These are phyloP conservation scores for Rhodinocichla rosea DNA, from an alignment of 2,113 vertebrate genomes.

Conservation along the genomic window DNA sequence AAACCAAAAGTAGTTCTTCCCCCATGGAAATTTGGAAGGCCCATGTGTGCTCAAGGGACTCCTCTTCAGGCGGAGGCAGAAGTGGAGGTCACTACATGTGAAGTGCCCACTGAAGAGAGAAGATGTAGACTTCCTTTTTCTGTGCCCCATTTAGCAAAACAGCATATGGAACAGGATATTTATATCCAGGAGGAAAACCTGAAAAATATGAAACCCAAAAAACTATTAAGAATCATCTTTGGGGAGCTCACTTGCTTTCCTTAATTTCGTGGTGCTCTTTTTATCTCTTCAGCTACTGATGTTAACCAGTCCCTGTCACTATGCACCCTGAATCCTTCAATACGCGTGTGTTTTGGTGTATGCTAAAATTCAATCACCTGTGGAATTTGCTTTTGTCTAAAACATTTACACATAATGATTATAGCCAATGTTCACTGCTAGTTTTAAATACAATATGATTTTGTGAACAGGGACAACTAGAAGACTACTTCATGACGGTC, in stretches of 20 bases:
- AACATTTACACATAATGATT: not conserved
- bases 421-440: slow-evolving; percentile 1
- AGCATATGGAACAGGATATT: not conserved
- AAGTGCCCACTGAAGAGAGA: not conserved
- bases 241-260: not conserved
- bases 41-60: not conserved
- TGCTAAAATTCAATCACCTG: slow-evolving; percentile 45
- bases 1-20: not conserved
- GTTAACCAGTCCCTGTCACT: not conserved
- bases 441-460: not conserved
- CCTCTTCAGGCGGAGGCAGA: not conserved
- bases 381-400: slow-evolving; percentile 14
- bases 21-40: not conserved
- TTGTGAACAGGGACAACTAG: slow-evolving; percentile 3
- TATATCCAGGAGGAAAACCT: not conserved
- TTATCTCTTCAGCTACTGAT: not conserved
- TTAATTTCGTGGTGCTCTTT: not conserved
- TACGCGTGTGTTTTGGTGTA: not conserved
- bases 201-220: not conserved
- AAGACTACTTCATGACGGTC: not conserved
- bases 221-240: not conserved
- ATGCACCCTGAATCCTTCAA: not conserved
- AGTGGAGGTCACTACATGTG: not conserved
- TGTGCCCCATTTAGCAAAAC: not conserved
- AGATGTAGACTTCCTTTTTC: not conserved